Evolutionary conservation across 1,140 invertebrate species (phyloP), one percentile per base, ranked within the genome.

Genomic region (Chironomus striatipennis): DNA sequence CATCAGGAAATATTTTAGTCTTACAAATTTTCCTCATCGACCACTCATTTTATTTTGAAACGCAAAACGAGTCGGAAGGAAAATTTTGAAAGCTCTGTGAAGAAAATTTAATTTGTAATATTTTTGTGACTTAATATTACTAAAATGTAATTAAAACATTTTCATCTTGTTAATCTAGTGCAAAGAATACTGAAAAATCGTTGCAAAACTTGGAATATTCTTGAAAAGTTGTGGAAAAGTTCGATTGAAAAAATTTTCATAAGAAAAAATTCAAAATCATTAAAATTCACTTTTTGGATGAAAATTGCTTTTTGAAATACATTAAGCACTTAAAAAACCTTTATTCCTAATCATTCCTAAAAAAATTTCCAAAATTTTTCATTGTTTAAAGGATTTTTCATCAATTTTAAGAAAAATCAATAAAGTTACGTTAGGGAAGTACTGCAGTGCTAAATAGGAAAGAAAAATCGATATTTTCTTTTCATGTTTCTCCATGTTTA

Each of bases 381-480:
- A 20, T 9, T 1, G 0, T 20, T 7, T 18, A 9, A 70, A 70
- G 17, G 17, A 70, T 21, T 70, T 70, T 70, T 57, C 47, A 57
- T 34, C 47, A 57, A 57, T 57, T 70, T 70, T 21, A 9, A 15
- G 18, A 70, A 70, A 70, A 70, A 70, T 70, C 65, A 17, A 70
- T 70, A 70, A 70, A 70, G 18, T 70, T 70, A 70, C 65, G 65
- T 70, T 70, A 18, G 65, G 18, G 18, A 70, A 70, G 18, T 70
- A 70, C 65, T 70, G 65, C 65, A 70, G 9, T 70, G 65, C 17
- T 57, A 57, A n/a, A 57, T 5, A 57, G 12, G 10, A 70, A 70
- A n/a, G 18, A 67, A 70, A 18, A 20, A 70, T 70, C 65, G 17
- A 70, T 70, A 20, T 70, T 70, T 70, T 21, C 65, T 18, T 17